Evolutionary conservation across 2,888 invertebrate species (phyloP).

Genomic region (Cephus sareptanus): DNA sequence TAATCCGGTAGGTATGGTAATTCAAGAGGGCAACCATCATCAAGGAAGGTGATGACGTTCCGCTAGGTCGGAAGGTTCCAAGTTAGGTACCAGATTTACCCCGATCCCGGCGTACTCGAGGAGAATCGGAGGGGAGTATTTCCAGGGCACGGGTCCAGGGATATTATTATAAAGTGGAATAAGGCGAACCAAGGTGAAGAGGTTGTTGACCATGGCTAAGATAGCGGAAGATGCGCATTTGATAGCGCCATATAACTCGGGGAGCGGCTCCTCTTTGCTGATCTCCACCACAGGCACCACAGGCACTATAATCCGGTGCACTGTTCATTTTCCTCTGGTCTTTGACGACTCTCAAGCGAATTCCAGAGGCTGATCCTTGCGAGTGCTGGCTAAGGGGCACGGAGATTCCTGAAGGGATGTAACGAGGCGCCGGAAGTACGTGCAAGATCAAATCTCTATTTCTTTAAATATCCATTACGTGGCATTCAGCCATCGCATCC

Average conservation of each 20-base stretch:
- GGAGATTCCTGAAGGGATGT: not conserved
- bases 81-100: not conserved
- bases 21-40: constrained; percentile 42
- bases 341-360: not conserved
- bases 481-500: not conserved
- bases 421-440: not conserved
- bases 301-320: not conserved
- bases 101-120: not conserved
- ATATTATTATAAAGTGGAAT: constrained; percentile 42
- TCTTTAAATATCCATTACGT: not conserved
- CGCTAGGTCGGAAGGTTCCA: not conserved
- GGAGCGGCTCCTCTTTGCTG: constrained; percentile 29
- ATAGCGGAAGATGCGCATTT: constrained; percentile 51
- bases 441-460: not conserved
- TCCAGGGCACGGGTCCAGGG: constrained; percentile 4
- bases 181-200: constrained; percentile 40
- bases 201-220: constrained; percentile 54
- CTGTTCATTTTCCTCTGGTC: not conserved
- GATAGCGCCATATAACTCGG: constrained; percentile 39
- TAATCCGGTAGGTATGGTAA: constrained; percentile 64
- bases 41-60: not conserved
- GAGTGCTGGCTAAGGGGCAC: not conserved
- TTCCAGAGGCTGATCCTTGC: not conserved
- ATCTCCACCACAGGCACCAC: not conserved
- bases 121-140: constrained; percentile 3